These are phyloP conservation scores for Cyprinus carpio DNA, from an alignment of 2,113 vertebrate genomes.

Conservation along the genomic window DNA sequence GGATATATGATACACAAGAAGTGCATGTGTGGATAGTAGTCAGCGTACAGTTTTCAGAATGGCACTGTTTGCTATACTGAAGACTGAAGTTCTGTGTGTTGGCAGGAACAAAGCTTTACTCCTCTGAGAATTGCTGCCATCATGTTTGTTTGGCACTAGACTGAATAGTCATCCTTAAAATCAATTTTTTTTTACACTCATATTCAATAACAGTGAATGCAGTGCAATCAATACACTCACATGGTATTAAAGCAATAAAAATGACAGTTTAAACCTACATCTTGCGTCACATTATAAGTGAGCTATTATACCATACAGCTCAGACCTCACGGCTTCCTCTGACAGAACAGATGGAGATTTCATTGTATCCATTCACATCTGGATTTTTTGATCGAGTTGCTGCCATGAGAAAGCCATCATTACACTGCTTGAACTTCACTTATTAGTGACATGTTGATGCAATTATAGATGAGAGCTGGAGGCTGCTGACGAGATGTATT, in stretches of 20 bases:
- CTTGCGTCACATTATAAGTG: constrained; percentile 18
- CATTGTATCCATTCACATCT: constrained; percentile 25
- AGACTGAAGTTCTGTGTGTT: neutral
- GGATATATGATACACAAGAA: no score
- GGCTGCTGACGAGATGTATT: neutral
- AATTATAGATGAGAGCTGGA: constrained; percentile 8
- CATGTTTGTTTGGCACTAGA: neutral
- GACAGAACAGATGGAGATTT: constrained; percentile 28
- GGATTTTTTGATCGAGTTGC: neutral
- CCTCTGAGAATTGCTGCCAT: constrained; percentile 8
- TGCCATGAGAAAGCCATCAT: neutral
- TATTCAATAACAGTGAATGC: neutral
- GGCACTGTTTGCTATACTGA: neutral
- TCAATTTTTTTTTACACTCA: neutral
- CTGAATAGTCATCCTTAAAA: neutral
- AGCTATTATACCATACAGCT: constrained; percentile 36
- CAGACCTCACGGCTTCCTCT: neutral
- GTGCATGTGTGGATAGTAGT: no score
- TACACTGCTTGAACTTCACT: neutral
- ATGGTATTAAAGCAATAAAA: neutral
- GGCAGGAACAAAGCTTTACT: neutral
- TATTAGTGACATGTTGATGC: constrained; percentile 25
- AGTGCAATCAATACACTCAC: neutral
- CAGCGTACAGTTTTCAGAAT: no score
- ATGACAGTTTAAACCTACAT: constrained; percentile 36